Conservation (phyloP, 1,140 invertebrate genomes). For the Pygmarrhopalites habei region DNA sequence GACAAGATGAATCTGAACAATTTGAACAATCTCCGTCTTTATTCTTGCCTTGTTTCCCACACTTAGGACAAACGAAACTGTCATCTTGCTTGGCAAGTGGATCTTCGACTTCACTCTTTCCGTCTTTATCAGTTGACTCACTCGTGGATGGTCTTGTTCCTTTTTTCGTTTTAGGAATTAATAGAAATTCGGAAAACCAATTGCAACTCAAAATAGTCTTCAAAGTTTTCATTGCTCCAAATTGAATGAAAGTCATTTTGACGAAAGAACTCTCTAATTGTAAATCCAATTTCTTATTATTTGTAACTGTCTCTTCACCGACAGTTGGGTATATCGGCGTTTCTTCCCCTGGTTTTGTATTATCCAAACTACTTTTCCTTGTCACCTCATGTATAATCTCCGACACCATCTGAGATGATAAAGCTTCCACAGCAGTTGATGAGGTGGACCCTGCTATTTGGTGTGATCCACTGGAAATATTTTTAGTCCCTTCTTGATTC, state of each 20-base stretch:
- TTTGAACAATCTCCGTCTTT: constrained; percentile 25
- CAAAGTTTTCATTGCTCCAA: constrained; percentile 53
- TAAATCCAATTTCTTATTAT: constrained; percentile 34
- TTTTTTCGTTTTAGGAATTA: constrained; percentile 47
- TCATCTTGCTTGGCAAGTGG: background rate
- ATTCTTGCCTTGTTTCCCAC: constrained; percentile 22
- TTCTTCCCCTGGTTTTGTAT: background rate
- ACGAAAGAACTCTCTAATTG: constrained; percentile 40
- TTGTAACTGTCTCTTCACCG: background rate
- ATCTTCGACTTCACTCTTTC: background rate
- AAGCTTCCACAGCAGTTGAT: constrained; percentile 29
- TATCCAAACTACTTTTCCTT: constrained; percentile 22
- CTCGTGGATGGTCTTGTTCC: constrained; percentile 40
- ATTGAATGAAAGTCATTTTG: constrained; percentile 50
- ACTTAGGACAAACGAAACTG: constrained; percentile 20
- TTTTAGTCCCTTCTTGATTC: background rate
- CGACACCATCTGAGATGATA: constrained; percentile 35
- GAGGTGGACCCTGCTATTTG: constrained; percentile 4
- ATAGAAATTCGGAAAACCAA: constrained; percentile 51
- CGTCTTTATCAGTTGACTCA: constrained; percentile 32
- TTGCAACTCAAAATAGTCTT: constrained; percentile 48
- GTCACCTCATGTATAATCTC: constrained; percentile 38
- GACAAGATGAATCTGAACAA: constrained; percentile 20
- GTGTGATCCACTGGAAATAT: background rate
- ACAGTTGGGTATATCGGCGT: background rate